Evolutionary conservation across 2,888 invertebrate species (phyloP), one percentile per base, ranked within the genome.

Genomic region (Monoplex corrugatus): DNA sequence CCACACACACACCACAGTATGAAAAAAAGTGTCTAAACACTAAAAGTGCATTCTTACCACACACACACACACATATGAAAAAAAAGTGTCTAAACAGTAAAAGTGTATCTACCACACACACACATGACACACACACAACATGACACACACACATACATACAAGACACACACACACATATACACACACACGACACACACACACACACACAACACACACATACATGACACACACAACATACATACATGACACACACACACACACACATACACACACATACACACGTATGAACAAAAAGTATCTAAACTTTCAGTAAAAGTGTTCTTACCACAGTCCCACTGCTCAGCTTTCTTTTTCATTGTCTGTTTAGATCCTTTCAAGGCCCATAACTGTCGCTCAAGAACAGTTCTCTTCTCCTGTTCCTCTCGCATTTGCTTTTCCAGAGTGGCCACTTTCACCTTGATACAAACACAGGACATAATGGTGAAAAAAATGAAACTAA

Each of bases 381-480:
- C 45, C 43, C 85, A 87, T 32, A 92, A 57, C 68, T 93, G 92
- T 40, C 91, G 89, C 87, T 93, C 93, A 6, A 92, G 78, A n/a
- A 78, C 68, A 19, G 90, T 63, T 19, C 89, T 87, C 86, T 92
- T 93, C 35, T 94, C 93, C 85, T 91, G 92, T 38, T 92, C 92
- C 78, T 94, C 92, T 80, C 92, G 91, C 19, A 93, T 28, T 80
- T 91, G 92, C 32, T 89, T 93, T 50, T 94, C 94, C 13, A 92
- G 72, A 45, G 93, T 93, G 16, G 92, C 90, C 87, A 94, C 90
- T 87, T 91, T 92, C 28, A 93, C 90, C 94, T 94, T 84, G 57
- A 90, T 90, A 43, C 75, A 78, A 86, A 84, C 38, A 13, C 0
- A 57, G 23, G 23, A 13, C 0, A 57, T 19, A 57, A n/a, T n/a